These are phyloP conservation scores for Prenolepis imparis DNA, from an alignment of 2,888 invertebrate species.

Conservation along the genomic window DNA sequence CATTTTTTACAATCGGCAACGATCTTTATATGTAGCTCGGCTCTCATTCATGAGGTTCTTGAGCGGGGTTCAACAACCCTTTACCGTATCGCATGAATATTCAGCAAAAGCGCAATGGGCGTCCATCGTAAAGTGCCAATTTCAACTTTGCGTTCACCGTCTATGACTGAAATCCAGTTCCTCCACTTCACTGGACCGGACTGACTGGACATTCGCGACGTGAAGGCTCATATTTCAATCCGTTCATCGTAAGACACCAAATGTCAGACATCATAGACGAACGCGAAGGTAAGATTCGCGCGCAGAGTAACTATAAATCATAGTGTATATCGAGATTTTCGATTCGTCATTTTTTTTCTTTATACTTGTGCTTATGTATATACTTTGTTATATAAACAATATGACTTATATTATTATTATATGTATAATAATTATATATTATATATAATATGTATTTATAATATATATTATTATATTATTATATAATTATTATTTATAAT, in stretches of 20 bases:
- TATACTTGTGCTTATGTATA: no score
- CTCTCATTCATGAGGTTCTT: constrained; percentile 27
- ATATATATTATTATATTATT: no score
- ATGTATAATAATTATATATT: no score
- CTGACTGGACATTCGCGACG: constrained; percentile 42
- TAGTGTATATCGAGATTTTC: constrained; percentile 1
- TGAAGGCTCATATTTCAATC: constrained; percentile 56
- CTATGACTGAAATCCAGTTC: constrained; percentile 58
- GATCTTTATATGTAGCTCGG: constrained; percentile 17
- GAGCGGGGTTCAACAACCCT: constrained; percentile 55
- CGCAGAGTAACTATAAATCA: constrained; percentile 40
- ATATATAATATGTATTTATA: no score
- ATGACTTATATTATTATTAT: not conserved
- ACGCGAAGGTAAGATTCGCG: constrained; percentile 29
- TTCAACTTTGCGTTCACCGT: constrained; percentile 55
- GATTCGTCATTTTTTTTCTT: constrained; percentile 5
- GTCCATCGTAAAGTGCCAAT: constrained; percentile 62
- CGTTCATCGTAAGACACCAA: constrained; percentile 37
- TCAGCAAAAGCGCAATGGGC: constrained; percentile 59
- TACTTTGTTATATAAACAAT: not conserved
- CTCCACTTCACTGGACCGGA: constrained; percentile 41
- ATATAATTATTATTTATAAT: no score
- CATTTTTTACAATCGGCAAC: not conserved
- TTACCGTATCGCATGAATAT: constrained; percentile 65
- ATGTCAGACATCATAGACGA: constrained; percentile 45